Percentiles rank a stretch among this genome's conserved stretches.
Evolutionary conservation across 2,888 invertebrate species (phyloP).

Genomic region (Cheilosia pagana): DNA sequence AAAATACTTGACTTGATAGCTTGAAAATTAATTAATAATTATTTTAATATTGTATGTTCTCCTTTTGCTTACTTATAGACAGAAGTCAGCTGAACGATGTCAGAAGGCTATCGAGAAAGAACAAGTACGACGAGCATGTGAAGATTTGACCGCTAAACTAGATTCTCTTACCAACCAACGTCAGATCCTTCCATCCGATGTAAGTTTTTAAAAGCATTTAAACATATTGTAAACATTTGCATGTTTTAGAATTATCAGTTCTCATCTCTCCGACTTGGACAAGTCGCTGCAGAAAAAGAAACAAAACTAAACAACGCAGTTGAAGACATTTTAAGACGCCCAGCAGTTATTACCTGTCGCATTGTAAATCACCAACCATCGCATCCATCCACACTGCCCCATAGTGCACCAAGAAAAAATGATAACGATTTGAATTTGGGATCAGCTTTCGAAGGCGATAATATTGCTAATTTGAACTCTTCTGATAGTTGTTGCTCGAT

Average conservation of each 20-base stretch:
- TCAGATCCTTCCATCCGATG: slow-evolving; percentile 78
- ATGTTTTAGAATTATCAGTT: slow-evolving; percentile 81
- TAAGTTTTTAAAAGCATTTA: slow-evolving; percentile 66
- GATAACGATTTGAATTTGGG: slow-evolving; percentile 38
- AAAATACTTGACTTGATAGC: no score
- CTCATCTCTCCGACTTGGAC: slow-evolving; percentile 83
- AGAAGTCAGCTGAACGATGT: slow-evolving; percentile 82
- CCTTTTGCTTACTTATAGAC: slow-evolving; percentile 74
- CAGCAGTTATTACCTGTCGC: slow-evolving; percentile 81
- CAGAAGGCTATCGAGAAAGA: slow-evolving; percentile 84
- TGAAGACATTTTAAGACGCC: slow-evolving; percentile 82
- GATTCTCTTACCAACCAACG: slow-evolving; percentile 83
- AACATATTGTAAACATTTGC: not conserved
- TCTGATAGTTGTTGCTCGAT: slow-evolving; percentile 81
- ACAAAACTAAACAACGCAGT: slow-evolving; percentile 85
- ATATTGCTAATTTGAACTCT: slow-evolving; percentile 70
- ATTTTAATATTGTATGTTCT: no score
- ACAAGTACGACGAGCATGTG: slow-evolving; percentile 84
- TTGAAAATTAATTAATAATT: no score
- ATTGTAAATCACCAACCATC: slow-evolving; percentile 74
- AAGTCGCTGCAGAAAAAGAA: slow-evolving; percentile 83
- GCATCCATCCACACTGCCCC: not conserved
- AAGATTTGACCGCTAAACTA: slow-evolving; percentile 84
- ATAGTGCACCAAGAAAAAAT: not conserved
- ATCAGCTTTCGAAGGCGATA: slow-evolving; percentile 2